Percentiles rank a stretch among this genome's conserved stretches.
These are phyloP conservation scores for Danio albolineatus DNA, from an alignment of 2,797 vertebrate species.

Conservation along the genomic window DNA sequence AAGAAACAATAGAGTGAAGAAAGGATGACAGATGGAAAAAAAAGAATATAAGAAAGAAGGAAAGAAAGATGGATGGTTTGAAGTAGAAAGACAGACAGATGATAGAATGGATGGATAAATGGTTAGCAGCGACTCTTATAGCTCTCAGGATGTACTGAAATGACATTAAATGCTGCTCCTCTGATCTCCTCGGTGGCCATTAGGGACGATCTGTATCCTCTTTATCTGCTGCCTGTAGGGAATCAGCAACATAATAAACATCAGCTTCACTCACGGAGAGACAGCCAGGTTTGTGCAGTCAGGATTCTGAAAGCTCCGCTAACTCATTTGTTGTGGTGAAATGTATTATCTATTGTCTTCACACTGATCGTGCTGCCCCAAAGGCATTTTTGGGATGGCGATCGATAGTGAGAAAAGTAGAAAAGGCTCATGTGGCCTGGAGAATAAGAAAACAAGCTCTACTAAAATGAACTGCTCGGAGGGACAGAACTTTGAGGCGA, in stretches of 20 bases:
- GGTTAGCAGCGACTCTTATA: not conserved
- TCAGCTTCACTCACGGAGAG: constrained; percentile 38
- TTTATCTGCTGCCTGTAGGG: constrained; percentile 22
- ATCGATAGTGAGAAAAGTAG: constrained; percentile 54
- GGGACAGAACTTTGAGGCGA: not conserved
- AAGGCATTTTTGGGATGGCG: constrained; percentile 48
- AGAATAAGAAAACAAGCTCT: constrained; percentile 45
- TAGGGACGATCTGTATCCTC: constrained; percentile 30
- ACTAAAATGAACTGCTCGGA: constrained; percentile 27
- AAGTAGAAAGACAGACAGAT: not conserved
- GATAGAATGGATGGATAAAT: not conserved
- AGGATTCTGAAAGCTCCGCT: constrained; percentile 30
- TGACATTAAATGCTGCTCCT: not conserved
- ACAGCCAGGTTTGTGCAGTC: not conserved
- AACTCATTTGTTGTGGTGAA: constrained; percentile 50
- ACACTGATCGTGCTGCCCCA: constrained; percentile 43
- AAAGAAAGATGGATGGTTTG: not conserved
- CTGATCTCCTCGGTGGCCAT: constrained; percentile 6
- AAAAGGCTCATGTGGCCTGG: constrained; percentile 24
- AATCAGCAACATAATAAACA: constrained; percentile 43
- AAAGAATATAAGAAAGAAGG: not conserved
- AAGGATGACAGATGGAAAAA: not conserved
- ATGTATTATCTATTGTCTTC: constrained; percentile 55
- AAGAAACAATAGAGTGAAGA: not conserved
- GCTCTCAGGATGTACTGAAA: constrained; percentile 29